phyloP scores from a whole-genome alignment of 2,888 invertebrate genomes.

The Rhyacophila evoluta region DNA sequence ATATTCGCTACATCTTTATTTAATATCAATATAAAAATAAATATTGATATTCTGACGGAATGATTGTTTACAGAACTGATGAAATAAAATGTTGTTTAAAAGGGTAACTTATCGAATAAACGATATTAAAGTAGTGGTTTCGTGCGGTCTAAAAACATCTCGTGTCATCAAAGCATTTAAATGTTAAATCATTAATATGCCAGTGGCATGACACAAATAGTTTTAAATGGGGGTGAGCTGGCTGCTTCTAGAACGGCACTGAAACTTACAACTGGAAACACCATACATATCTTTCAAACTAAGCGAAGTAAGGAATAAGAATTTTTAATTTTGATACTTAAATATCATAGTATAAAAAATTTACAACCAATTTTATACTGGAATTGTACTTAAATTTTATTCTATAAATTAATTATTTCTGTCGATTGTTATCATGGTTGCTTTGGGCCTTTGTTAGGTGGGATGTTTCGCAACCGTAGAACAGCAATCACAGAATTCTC shows the following conservation, averaged over 20 bases:
- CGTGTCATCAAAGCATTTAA: slow-evolving; percentile 54
- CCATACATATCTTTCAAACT: not conserved
- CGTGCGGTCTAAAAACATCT: slow-evolving; percentile 34
- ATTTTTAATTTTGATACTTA: not conserved
- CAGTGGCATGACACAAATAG: slow-evolving; percentile 40
- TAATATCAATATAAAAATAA: no score
- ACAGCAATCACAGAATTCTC: no score
- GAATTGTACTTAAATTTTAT: no score
- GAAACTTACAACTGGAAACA: not conserved
- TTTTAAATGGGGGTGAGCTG: not conserved
- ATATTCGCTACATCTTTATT: no score
- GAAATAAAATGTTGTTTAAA: not conserved
- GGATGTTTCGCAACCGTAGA: no score
- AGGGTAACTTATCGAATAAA: slow-evolving; percentile 13
- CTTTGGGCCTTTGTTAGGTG: no score
- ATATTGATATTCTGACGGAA: not conserved
- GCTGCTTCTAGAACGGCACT: not conserved
- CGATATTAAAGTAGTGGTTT: not conserved
- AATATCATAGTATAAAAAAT: no score
- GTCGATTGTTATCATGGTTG: no score
- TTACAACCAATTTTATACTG: no score
- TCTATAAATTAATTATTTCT: no score
- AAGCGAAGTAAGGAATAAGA: not conserved
- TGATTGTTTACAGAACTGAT: not conserved
- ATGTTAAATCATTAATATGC: slow-evolving; percentile 52